Conservation (phyloP, 2,888 invertebrate species). For the Nomada lathburiana region DNA sequence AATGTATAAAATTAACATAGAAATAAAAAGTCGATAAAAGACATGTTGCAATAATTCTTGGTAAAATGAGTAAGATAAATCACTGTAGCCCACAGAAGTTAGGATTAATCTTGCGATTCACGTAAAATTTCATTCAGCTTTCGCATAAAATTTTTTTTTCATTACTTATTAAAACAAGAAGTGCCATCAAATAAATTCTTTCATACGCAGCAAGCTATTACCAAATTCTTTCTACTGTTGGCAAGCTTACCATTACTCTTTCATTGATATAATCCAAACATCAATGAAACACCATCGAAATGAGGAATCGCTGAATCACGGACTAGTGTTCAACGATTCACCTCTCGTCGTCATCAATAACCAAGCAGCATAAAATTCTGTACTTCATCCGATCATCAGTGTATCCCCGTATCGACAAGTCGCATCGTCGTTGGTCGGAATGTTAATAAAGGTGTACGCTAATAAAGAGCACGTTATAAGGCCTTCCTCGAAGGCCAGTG, state of each 20-base stretch:
- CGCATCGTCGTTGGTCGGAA: slow-evolving; percentile 33
- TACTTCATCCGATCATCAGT: slow-evolving; percentile 3
- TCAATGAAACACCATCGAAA: neutral
- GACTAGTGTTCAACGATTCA: slow-evolving; percentile 9
- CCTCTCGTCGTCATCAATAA: slow-evolving; percentile 19
- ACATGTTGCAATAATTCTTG: too few relatives aligned
- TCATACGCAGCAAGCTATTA: neutral
- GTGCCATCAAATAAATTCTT: too few relatives aligned
- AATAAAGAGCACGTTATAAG: slow-evolving; percentile 47
- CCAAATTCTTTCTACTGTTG: neutral
- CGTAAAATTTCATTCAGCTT: too few relatives aligned
- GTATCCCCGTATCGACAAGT: slow-evolving; percentile 31
- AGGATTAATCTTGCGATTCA: too few relatives aligned
- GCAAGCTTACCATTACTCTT: neutral
- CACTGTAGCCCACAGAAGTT: too few relatives aligned
- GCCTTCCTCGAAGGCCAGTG: slow-evolving; percentile 23
- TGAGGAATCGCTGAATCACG: neutral
- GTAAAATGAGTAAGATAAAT: too few relatives aligned
- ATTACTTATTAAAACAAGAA: too few relatives aligned
- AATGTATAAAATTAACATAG: too few relatives aligned
- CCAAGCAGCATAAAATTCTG: slow-evolving; percentile 1
- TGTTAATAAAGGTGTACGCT: slow-evolving; percentile 38
- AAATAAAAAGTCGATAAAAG: too few relatives aligned
- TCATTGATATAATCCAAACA: neutral
- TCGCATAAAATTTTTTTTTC: too few relatives aligned